Evolutionary conservation across 1,140 invertebrate genomes (phyloP).

Genomic region (Penaeus vannamei): DNA sequence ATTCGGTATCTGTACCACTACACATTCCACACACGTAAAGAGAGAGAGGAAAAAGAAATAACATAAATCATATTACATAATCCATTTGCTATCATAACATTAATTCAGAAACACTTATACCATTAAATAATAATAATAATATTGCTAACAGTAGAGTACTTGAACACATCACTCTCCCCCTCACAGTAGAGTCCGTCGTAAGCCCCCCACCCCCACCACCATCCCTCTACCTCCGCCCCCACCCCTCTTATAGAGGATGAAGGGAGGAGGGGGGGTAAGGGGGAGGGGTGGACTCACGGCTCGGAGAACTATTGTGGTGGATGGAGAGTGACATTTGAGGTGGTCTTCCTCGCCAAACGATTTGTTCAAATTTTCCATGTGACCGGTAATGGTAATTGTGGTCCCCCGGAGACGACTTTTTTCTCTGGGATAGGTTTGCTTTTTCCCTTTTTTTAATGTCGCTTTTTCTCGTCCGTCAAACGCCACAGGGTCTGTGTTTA

Average conservation of each 20-base stretch:
- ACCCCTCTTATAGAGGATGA: not conserved
- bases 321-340: conserved; percentile 44
- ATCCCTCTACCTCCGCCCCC: not conserved
- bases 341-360: conserved; percentile 46
- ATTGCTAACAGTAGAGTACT: too few species aligned
- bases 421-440: not conserved
- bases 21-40: too few species aligned
- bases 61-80: conserved; percentile 3
- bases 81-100: conserved; percentile 6
- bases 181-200: not conserved
- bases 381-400: conserved; percentile 51
- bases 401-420: conserved; percentile 18
- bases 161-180: not conserved
- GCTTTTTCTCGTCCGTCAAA: too few species aligned
- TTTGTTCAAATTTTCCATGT: conserved; percentile 54
- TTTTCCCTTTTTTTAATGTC: too few species aligned
- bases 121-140: too few species aligned
- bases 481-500: too few species aligned
- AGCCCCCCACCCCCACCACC: not conserved
- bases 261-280: not conserved
- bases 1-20: too few species aligned
- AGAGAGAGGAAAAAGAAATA: not conserved
- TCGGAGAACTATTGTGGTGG: conserved; percentile 1
- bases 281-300: too few species aligned
- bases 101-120: too few species aligned